These are phyloP conservation scores for Prorops nasuta DNA, from an alignment of 1,140 invertebrate species.

Conservation along the genomic window DNA sequence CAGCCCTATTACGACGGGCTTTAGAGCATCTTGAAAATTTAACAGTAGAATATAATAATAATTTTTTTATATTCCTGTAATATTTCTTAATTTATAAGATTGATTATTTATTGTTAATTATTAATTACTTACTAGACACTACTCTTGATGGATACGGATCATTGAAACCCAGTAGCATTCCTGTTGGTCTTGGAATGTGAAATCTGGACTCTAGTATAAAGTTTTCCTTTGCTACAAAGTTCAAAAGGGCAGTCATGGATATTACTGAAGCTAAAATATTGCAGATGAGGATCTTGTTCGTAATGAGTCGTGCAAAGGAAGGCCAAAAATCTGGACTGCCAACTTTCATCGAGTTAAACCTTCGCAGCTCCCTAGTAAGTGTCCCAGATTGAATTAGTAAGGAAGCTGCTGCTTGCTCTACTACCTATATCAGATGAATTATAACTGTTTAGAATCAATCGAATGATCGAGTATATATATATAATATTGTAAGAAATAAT, in stretches of 20 bases:
- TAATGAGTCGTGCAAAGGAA: slow-evolving; percentile 60
- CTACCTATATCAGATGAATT: slow-evolving; percentile 38
- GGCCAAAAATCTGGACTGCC: slow-evolving; percentile 53
- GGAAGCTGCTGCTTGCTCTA: slow-evolving; percentile 59
- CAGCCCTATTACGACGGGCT: slow-evolving; percentile 63
- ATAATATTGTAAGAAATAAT: slow-evolving; percentile 1
- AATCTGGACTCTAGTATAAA: slow-evolving; percentile 62
- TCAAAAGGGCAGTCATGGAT: slow-evolving; percentile 59
- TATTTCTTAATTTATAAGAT: background rate
- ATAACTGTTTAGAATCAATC: slow-evolving; percentile 1
- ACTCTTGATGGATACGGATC: slow-evolving; percentile 59
- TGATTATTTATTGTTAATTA: too few relatives aligned
- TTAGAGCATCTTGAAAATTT: slow-evolving; percentile 53
- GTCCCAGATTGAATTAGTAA: slow-evolving; percentile 37
- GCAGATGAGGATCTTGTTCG: slow-evolving; percentile 62
- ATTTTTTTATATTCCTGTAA: background rate
- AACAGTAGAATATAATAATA: background rate
- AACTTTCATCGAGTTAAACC: slow-evolving; percentile 23
- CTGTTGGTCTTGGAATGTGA: slow-evolving; percentile 59
- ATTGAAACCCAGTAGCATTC: slow-evolving; percentile 52
- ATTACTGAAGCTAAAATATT: slow-evolving; percentile 61
- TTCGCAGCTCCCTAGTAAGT: slow-evolving; percentile 15
- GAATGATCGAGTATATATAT: background rate
- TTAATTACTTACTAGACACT: slow-evolving; percentile 46
- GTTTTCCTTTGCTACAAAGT: slow-evolving; percentile 60